These are phyloP conservation scores for Gadopsis bispinosus DNA, from an alignment of 2,797 vertebrate species.

Conservation along the genomic window DNA sequence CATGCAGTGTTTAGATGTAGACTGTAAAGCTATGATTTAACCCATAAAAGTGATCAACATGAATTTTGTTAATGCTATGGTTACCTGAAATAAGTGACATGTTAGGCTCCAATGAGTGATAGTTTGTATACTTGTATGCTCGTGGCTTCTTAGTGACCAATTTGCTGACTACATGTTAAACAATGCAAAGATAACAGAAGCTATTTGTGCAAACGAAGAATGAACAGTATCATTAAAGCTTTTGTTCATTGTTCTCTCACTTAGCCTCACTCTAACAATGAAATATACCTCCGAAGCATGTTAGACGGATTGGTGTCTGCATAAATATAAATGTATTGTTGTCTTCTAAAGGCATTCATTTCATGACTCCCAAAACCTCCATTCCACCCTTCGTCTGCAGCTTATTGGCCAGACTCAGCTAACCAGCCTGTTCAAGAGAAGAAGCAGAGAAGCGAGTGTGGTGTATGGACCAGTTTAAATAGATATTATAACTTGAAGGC, in stretches of 20 bases:
- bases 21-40: constrained; percentile 29
- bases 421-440: constrained; percentile 51
- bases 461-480: constrained; percentile 59
- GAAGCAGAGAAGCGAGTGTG: constrained; percentile 41
- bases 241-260: constrained; percentile 52
- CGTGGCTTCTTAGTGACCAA: constrained; percentile 14
- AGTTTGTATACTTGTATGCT: constrained; percentile 7
- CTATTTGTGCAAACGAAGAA: constrained; percentile 36
- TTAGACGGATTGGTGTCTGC: constrained; percentile 54
- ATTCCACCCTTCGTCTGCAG: constrained; percentile 51
- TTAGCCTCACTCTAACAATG: constrained; percentile 38
- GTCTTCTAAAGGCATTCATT: constrained; percentile 61
- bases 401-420: constrained; percentile 52
- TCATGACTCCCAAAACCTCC: constrained; percentile 60
- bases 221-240: constrained; percentile 28
- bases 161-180: constrained; percentile 34
- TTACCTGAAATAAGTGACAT: constrained; percentile 28
- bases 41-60: constrained; percentile 28
- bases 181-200: constrained; percentile 35
- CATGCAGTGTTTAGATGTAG: constrained; percentile 26
- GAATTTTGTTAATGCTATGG: constrained; percentile 15
- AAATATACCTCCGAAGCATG: constrained; percentile 30
- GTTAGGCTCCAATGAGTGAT: constrained; percentile 1
- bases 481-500: constrained; percentile 57
- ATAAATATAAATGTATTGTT: constrained; percentile 69